Percentiles rank a stretch among this genome's conserved stretches.
These are phyloP conservation scores for Neolamprologus brichardi DNA, from an alignment of 2,113 vertebrate species.

Conservation along the genomic window DNA sequence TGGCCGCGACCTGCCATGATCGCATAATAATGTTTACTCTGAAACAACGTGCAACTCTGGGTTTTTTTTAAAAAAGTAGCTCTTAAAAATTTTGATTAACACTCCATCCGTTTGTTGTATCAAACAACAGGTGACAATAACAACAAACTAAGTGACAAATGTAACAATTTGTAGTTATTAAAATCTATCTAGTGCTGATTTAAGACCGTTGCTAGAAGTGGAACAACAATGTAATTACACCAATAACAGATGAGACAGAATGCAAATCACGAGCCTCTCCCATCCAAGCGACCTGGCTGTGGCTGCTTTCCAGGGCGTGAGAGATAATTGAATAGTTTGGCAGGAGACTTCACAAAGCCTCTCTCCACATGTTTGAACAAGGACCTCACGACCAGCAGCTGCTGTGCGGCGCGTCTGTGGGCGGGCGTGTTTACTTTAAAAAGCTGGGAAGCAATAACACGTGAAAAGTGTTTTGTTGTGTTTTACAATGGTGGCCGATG, in stretches of 20 bases:
- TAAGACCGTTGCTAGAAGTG: background rate
- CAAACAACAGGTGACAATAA: background rate
- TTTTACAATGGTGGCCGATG: background rate
- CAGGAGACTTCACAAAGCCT: conserved; percentile 32
- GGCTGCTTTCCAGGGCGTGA: background rate
- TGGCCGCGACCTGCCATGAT: conserved; percentile 20
- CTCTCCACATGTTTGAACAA: conserved; percentile 60
- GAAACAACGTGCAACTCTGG: background rate
- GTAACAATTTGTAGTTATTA: background rate
- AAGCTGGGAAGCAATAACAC: background rate
- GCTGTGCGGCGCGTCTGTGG: background rate
- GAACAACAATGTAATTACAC: background rate
- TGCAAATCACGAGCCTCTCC: background rate
- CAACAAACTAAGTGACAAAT: background rate
- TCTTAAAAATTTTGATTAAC: background rate
- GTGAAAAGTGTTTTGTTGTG: background rate
- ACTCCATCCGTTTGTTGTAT: background rate
- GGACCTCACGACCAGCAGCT: conserved; percentile 36
- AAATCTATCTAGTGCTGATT: background rate
- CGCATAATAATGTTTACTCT: background rate
- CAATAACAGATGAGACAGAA: background rate
- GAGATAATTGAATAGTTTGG: conserved; percentile 32
- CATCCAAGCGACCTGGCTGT: background rate
- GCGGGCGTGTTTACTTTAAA: conserved; percentile 1
- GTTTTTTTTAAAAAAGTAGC: rapidly evolving